Base-by-base conservation (phyloP, 2,113 vertebrate genomes). In the Cettia cetti region DNA sequence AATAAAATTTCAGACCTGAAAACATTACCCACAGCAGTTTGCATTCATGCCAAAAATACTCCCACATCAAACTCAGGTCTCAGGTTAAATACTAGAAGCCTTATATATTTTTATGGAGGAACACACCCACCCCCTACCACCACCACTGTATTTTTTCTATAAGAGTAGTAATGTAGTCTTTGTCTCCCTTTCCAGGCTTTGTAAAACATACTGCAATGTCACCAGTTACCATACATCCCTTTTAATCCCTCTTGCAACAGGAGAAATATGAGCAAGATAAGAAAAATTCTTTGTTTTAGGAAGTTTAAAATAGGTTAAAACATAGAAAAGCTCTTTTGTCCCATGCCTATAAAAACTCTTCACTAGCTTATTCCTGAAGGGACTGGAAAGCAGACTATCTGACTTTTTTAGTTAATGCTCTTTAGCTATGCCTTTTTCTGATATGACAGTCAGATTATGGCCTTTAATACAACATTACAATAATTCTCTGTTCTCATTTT, bases 341-440 rank as follows among this genome's bases (percentile, higher is more conserved):
- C 40, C 27, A 45, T 71, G 26, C 4, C 13, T 82, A 7, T 69
- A 69, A 74, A 82, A 90, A 49, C 28, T 60, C 64, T 60, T 71
- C 37, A 24, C 31, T 63, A 59, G 24, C 11, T 78, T 91, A 42
- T 52, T 92, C 37, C 19, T 80, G 70, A 79, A 79, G 24, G 28
- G 50, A 61, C 26, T 50, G 37, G n/a, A 82, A 84, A 92, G 23
- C 54, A 79, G 49, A 37, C 52, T 52, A 10, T 2, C 9, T 59
- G 33, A 26, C 0, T 26, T 57, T 61, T 56, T 91, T 35, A 71
- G 15, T 11, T 92, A 79, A 69, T 82, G 28, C 40, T 91, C 28
- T 94, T 94, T 94, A 74, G 26, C 26, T 75, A 50, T 79, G 26
- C 6, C 5, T 86, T 94, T 89, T 96, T 71, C 56, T 78, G 60